phyloP scores from a whole-genome alignment of 2,113 vertebrate genomes.

The Peromyscus polionotus region DNA sequence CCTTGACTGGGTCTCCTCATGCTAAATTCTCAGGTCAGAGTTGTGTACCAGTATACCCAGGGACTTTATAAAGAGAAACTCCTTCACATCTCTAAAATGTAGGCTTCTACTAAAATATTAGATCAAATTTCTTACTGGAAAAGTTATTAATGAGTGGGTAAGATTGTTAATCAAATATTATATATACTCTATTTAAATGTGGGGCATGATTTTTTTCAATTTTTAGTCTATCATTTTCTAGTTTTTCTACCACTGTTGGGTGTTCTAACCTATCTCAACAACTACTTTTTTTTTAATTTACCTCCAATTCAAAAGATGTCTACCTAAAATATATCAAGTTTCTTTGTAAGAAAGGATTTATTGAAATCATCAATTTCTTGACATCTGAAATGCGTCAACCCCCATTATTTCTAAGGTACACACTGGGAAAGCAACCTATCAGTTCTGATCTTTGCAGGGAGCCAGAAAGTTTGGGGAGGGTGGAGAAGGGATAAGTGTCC shows the following conservation, averaged over 20 bases:
- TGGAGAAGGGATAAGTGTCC: too few species aligned
- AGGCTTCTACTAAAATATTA: not conserved
- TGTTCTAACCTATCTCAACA: too few species aligned
- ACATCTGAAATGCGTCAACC: not conserved
- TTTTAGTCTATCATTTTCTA: not conserved
- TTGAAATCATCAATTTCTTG: not conserved
- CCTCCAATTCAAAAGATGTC: too few species aligned
- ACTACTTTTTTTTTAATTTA: too few species aligned
- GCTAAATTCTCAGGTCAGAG: too few species aligned
- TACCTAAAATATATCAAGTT: not conserved
- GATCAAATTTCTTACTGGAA: not conserved
- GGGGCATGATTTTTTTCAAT: not conserved
- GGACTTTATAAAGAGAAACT: not conserved
- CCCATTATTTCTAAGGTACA: not conserved
- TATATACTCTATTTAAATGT: not conserved
- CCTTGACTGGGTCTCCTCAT: not conserved
- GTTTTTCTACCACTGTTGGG: not conserved
- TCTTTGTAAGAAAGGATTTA: not conserved
- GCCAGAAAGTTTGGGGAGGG: not conserved
- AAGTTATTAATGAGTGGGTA: not conserved
- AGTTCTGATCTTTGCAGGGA: accelerated
- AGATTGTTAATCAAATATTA: not conserved
- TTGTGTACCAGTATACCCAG: too few species aligned
- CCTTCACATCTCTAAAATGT: not conserved
- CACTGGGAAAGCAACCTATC: not conserved